These are phyloP conservation scores for Brachionus plicatilis DNA, from an alignment of 1,140 invertebrate species.

Conservation along the genomic window DNA sequence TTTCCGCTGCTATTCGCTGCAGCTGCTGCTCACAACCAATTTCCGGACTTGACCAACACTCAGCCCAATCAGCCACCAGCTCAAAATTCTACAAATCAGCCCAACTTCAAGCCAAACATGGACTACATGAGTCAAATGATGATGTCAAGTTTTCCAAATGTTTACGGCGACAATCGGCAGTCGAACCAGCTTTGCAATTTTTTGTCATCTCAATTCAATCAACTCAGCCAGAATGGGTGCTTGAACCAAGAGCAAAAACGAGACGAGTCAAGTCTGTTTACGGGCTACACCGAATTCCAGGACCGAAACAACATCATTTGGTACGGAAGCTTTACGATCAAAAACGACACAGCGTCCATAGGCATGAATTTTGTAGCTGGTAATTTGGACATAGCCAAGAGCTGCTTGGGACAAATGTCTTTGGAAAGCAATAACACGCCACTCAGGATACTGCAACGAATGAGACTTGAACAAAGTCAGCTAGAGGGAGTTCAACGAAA, in stretches of 20 bases:
- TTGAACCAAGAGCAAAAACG: not conserved
- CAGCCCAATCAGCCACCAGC: not conserved
- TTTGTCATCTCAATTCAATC: not conserved
- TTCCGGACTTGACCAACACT: not conserved
- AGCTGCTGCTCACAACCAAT: not conserved
- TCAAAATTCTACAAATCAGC: not conserved
- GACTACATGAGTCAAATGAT: conserved; percentile 39
- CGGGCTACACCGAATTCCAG: conserved; percentile 32
- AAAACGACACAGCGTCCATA: conserved; percentile 88
- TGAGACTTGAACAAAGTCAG: conserved; percentile 83
- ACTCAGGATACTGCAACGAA: conserved; percentile 76
- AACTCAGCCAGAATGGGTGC: not conserved
- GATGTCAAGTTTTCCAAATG: conserved; percentile 11
- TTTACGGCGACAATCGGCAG: not conserved
- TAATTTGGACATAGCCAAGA: conserved; percentile 57
- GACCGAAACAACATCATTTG: conserved; percentile 65
- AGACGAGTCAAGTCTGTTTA: not conserved
- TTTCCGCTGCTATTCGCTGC: conserved; percentile 24
- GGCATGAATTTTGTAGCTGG: conserved; percentile 94
- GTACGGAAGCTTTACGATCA: conserved; percentile 82
- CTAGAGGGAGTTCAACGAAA: conserved; percentile 69
- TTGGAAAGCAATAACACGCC: not conserved
- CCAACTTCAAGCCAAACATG: not conserved
- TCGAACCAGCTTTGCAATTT: not conserved
- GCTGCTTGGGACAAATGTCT: conserved; percentile 37